Percentiles rank a stretch among this genome's conserved stretches.
Conservation (phyloP, 2,113 vertebrate species). For the Aviceda subcristata region DNA sequence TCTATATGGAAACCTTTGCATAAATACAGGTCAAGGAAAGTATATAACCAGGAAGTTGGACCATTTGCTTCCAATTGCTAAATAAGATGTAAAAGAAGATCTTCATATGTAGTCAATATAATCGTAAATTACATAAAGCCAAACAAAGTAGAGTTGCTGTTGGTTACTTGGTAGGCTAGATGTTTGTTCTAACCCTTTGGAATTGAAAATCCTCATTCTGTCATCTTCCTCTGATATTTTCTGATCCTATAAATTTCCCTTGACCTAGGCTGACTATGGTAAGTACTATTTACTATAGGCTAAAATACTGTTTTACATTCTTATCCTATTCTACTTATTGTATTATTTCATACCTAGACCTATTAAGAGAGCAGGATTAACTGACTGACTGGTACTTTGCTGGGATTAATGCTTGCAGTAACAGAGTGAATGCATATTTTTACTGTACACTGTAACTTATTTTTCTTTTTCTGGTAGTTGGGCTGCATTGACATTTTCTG, state of each 20-base stretch:
- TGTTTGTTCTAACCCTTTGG: background rate
- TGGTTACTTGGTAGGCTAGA: background rate
- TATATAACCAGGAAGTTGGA: background rate
- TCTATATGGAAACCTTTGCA: background rate
- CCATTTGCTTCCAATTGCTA: background rate
- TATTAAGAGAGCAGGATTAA: background rate
- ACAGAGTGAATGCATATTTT: background rate
- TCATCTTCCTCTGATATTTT: background rate
- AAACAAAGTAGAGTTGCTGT: background rate
- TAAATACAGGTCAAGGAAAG: background rate
- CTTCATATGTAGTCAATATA: fast-evolving
- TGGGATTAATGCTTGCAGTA: background rate
- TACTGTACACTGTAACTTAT: background rate
- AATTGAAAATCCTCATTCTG: background rate
- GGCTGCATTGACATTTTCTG: background rate
- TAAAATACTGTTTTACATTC: background rate
- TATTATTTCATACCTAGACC: background rate
- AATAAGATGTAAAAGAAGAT: no score
- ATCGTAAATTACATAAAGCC: background rate
- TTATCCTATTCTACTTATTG: background rate
- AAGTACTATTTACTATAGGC: background rate
- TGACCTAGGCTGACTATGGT: background rate
- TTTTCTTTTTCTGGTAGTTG: background rate
- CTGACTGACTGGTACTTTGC: background rate
- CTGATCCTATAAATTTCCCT: background rate